Conservation (phyloP, 2,888 invertebrate genomes). For the Dicyrtomina minuta region DNA sequence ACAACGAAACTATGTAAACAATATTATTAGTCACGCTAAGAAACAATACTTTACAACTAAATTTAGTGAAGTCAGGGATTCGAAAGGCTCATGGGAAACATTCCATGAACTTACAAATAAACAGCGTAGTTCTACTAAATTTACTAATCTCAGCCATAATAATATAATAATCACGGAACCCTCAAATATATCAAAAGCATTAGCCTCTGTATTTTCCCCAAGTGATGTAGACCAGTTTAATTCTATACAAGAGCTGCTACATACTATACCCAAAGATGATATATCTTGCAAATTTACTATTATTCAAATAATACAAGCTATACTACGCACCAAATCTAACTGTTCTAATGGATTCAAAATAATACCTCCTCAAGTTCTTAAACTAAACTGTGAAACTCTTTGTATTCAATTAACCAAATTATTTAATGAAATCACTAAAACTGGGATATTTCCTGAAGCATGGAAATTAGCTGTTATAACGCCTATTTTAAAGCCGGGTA, state of each 20-base stretch:
- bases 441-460: not conserved
- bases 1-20: not conserved
- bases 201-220: not conserved
- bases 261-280: not conserved
- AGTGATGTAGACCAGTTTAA: not conserved
- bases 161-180: no score
- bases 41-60: constrained; percentile 14
- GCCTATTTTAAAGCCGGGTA: no score
- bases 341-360: not conserved
- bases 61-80: no score
- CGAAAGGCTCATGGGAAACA: not conserved
- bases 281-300: not conserved
- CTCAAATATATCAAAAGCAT: not conserved
- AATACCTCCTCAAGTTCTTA: constrained; percentile 1
- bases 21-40: not conserved
- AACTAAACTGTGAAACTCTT: not conserved
- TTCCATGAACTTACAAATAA: not conserved
- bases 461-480: constrained; percentile 7
- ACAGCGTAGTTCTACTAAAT: no score
- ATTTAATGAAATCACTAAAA: no score
- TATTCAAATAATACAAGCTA: not conserved
- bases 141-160: not conserved
- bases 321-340: not conserved
- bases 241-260: not conserved
- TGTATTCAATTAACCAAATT: no score